Base-by-base conservation (phyloP, 37 sponge, comb jelly and placozoan species). In the Cliona cf. orientalis region DNA sequence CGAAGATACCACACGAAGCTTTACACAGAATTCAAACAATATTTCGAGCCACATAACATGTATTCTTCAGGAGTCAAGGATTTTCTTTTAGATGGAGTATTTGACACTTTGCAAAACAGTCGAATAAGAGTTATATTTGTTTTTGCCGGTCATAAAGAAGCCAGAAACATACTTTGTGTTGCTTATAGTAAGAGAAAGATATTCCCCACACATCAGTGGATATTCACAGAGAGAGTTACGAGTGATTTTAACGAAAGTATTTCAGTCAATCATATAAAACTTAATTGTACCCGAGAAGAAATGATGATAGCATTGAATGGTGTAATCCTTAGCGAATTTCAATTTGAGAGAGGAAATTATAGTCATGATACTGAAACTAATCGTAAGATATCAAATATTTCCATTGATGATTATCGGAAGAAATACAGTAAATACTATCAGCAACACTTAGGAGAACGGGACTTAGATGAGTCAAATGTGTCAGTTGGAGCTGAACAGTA, bases 131-230 rank as follows among this genome's bases (percentile, higher is more conserved):
- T 67, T 6, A 67, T 67, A 35, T 67, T 67, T 67, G 68, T 67
- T 23, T 67, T 67, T 67, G 68, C 40, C 21, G 68, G 68, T 9
- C 21, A 19, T 37, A 21, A 4, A 7, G 19, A 37, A 3, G 37
- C 68, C 14, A 6, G 5, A 5, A 67, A 67, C 9, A 17, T 67
- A 22, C 40, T 67, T 3, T 67, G 68, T 21, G 21, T 67, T 5
- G 68, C 68, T 34, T 67, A 67, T 31, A 23, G 36, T 31, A 37
- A 7, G 9, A 9, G 36, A 5, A 7, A 37, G 39, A 9, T 31
- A 7, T 75, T 41, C 37, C 61, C 40, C 3, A 46, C 23, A 21
- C 58, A 75, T 28, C 58, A 75, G 41, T 58, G 58, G 58, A 36
- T 75, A 57, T 38, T 58, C 2, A 26, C 31, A 14, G 59, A 75